Percentiles rank a stretch among this genome's conserved stretches.
Evolutionary conservation across 2,797 vertebrate species (phyloP).

Genomic region (Halcyon leucocephala): DNA sequence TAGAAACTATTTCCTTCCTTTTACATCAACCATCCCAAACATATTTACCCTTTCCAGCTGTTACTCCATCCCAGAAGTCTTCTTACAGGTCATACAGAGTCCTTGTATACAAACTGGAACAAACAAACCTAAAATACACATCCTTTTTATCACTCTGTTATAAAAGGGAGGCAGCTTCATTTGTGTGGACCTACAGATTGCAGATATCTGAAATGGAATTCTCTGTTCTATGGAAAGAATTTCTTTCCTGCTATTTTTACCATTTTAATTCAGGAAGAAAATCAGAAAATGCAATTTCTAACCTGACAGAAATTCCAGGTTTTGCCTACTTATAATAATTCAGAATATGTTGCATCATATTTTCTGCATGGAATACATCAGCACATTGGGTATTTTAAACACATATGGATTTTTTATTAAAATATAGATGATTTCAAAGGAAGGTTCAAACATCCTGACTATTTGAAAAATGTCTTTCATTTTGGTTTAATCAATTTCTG

Average conservation of each 20-base stretch:
- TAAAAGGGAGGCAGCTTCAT: background rate
- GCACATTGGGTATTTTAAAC: background rate
- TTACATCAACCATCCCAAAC: background rate
- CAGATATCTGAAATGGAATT: background rate
- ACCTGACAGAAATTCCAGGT: background rate
- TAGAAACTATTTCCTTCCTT: background rate
- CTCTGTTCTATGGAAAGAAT: background rate
- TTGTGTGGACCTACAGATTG: background rate
- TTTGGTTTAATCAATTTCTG: background rate
- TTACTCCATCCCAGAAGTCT: background rate
- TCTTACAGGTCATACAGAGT: background rate
- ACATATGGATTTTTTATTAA: background rate
- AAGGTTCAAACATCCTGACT: background rate
- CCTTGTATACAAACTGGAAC: background rate
- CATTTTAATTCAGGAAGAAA: background rate
- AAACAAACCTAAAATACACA: background rate
- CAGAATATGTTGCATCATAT: background rate
- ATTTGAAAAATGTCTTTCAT: background rate
- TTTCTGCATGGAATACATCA: background rate
- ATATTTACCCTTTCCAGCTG: fast-evolving
- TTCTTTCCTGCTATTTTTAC: background rate
- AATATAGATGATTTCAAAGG: background rate
- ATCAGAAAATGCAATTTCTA: background rate
- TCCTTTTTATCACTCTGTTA: background rate
- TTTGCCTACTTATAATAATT: background rate